Evolutionary conservation across 2,797 vertebrate species (phyloP), one percentile per base, ranked within the genome.

Genomic region (Trematomus bernacchii): DNA sequence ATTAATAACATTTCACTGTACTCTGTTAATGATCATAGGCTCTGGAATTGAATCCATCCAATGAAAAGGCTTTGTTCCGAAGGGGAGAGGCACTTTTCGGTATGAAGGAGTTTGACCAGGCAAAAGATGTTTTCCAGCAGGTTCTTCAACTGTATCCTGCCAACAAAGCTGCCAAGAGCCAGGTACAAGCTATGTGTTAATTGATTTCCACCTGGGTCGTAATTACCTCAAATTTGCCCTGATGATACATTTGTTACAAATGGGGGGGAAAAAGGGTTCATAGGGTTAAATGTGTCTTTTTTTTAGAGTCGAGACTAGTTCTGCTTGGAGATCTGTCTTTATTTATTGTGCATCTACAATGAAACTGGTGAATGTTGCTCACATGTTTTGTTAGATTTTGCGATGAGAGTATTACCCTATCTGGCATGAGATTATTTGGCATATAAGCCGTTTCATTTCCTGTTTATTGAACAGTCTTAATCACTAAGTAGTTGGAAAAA

Each of bases 1-100:
- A 48, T 51, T 43, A 27, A 44, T 23, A 7, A 21, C 15, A 21
- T 47, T 44, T 59, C 1, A 42, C 54, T 51, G 3, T 55, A 1
- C 55, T 40, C 0, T 70, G 1, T 48, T 80, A 2, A 1, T 76
- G 1, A 37, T 71, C 46, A 6, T 44, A 99, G 98, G 97, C 98
- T 3, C 88, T 99, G 0, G 96, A 97, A 53, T 72, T 98, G 83
- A 97, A 99, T 57, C 75, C 89, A 59, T 95, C 87, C 81, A 99
- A 95, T 2, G 98, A 99, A 88, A 99, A 99, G 89, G 98, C 98
- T 7, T 94, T 99, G 50, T 99, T 99, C 93, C 94, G 98, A 63
- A 95, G 96, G 27, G 98, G 97, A 3, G 98, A 99, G 87, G 97
- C 98, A 0, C 93, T 96, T 67, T 94, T 97, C 71, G 94, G 93